These are phyloP conservation scores for Crotalus tigris DNA, from an alignment of 2,113 vertebrate genomes.

Conservation along the genomic window DNA sequence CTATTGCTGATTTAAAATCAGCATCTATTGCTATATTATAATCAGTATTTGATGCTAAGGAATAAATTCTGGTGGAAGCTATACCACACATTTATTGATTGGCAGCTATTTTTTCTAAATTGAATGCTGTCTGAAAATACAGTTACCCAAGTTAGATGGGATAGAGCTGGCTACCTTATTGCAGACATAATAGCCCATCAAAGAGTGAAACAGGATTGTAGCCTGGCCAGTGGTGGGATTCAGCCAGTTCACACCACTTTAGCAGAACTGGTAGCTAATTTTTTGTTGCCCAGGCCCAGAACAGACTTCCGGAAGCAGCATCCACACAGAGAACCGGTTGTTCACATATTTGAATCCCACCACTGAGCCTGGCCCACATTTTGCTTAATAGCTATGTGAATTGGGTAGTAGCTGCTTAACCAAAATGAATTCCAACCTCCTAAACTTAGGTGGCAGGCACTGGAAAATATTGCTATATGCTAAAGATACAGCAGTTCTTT, in stretches of 20 bases:
- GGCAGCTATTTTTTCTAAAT: background rate
- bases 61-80: background rate
- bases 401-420: background rate
- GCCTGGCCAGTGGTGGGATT: background rate
- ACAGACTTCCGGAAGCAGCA: too few relatives aligned
- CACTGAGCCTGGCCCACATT: background rate
- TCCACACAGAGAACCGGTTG: too few relatives aligned
- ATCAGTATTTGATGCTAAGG: background rate
- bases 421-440: background rate
- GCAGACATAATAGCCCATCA: background rate
- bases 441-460: background rate
- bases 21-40: background rate
- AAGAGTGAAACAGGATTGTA: background rate
- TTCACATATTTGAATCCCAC: too few relatives aligned
- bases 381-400: background rate
- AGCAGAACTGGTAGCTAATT: too few relatives aligned
- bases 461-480: background rate
- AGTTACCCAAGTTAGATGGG: background rate
- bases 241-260: too few relatives aligned
- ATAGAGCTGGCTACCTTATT: background rate
- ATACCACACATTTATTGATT: background rate
- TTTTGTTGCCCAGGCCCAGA: too few relatives aligned
- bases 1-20: background rate
- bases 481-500: background rate
- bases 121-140: background rate